These are phyloP conservation scores for Thera britannica DNA, from an alignment of 2,888 invertebrate species.

Conservation along the genomic window DNA sequence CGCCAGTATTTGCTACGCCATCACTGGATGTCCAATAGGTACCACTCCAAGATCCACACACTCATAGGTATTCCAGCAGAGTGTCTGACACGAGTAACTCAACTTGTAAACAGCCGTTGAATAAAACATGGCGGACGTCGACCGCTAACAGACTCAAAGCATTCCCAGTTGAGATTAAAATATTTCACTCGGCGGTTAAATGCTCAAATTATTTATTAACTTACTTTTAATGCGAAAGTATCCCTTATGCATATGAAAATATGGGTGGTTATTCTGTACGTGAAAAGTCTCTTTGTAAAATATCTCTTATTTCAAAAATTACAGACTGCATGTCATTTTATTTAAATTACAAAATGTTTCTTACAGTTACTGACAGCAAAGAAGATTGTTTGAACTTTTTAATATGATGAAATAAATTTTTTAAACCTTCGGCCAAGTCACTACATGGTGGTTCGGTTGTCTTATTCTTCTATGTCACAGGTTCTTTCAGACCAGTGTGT, in stretches of 20 bases:
- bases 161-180: slow-evolving; percentile 75
- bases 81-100: slow-evolving; percentile 47
- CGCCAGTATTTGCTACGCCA: not conserved
- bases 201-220: slow-evolving; percentile 77
- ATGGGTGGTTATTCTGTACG: slow-evolving; percentile 44
- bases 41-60: slow-evolving; percentile 4
- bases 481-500: too few species aligned
- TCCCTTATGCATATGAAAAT: slow-evolving; percentile 41
- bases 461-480: too few species aligned
- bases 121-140: slow-evolving; percentile 69
- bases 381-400: not conserved
- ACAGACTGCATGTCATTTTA: slow-evolving; percentile 37
- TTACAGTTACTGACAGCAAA: not conserved
- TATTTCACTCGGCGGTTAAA: slow-evolving; percentile 72
- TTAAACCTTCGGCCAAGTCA: not conserved
- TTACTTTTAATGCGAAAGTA: slow-evolving; percentile 52
- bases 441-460: not conserved
- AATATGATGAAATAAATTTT: not conserved
- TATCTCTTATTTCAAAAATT: slow-evolving; percentile 33
- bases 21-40: not conserved
- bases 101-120: slow-evolving; percentile 62
- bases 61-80: slow-evolving; percentile 31
- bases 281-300: slow-evolving; percentile 16
- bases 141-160: slow-evolving; percentile 69
- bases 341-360: slow-evolving; percentile 7